These are phyloP conservation scores for Adelphocoris suturalis DNA, from an alignment of 2,888 invertebrate species.

Conservation along the genomic window DNA sequence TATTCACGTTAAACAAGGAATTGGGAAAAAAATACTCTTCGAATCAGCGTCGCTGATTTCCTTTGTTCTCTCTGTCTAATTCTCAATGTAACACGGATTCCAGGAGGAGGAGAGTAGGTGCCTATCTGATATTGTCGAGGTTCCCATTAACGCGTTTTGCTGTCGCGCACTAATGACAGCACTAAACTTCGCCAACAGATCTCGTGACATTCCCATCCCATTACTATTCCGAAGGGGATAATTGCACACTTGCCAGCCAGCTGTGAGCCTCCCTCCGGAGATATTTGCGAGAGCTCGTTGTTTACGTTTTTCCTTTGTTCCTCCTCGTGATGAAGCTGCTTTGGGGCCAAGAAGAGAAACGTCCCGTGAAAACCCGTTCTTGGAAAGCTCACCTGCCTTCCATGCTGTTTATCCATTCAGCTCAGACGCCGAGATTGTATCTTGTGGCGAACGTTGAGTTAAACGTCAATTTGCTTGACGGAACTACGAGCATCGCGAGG, in stretches of 20 bases:
- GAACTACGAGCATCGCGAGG: too few species aligned
- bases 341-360: slow-evolving; percentile 24
- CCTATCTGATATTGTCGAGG: background rate
- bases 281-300: background rate
- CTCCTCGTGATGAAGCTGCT: background rate
- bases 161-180: slow-evolving; percentile 15
- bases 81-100: slow-evolving; percentile 10
- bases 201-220: slow-evolving; percentile 39
- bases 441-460: background rate
- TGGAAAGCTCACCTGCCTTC: background rate
- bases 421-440: background rate
- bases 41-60: background rate
- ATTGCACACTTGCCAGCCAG: slow-evolving; percentile 31
- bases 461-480: background rate
- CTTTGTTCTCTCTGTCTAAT: background rate
- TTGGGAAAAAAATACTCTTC: background rate
- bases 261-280: background rate
- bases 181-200: slow-evolving; percentile 14
- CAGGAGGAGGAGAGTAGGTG: background rate
- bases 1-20: too few species aligned
- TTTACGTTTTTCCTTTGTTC: slow-evolving; percentile 30
- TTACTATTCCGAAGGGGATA: slow-evolving; percentile 24
- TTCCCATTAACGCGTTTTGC: slow-evolving; percentile 20
- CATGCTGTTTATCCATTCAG: background rate
- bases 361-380: background rate